Evolutionary conservation across 1,140 invertebrate species (phyloP), one percentile per base, ranked within the genome.

Genomic region (Drosophila pallidifrons): DNA sequence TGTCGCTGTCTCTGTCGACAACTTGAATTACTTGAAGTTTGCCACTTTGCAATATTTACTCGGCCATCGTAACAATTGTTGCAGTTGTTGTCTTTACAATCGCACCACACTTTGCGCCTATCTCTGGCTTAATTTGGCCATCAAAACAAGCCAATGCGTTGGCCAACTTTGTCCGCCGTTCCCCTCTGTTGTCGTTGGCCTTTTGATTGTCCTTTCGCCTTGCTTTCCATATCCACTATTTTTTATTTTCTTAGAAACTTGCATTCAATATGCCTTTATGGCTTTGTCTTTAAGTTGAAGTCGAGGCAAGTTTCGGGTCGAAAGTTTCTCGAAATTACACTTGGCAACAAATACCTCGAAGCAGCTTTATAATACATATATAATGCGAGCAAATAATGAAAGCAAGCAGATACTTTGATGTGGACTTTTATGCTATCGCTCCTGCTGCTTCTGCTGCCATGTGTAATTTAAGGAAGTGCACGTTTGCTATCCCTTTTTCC

Each of bases 1-100:
- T 32, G 30, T 7, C 5, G 30, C 30, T 38, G 20, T 25, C 20
- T 68, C 65, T 60, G 55, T 52, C 51, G 61, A 30, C 75, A 82
- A 79, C 80, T 79, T 71, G 66, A 79, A 79, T 82, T 75, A 79
- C 65, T 82, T 82, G 59, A 70, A 83, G 69, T 81, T 81, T 46
- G 35, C 32, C 61, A 72, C 60, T 60, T 65, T 65, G 32, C 28
- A 45, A 59, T 82, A 68, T 81, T 81, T 71, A 66, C 60, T 79
- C 47, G 32, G 6, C 11, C 5, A 63, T 63, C 59, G 71, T 59
- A 76, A 59, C 57, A 49, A 63, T 67, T 65, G 58, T 64, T 47
- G 57, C 35, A 77, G 49, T 82, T 68, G 63, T 65, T 74, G 68
- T 52, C 52, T 75, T 41, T 65, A 35, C 35, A 38, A 11, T 57